Conservation (phyloP, 2,797 vertebrate species). For the Iguana delicatissima region DNA sequence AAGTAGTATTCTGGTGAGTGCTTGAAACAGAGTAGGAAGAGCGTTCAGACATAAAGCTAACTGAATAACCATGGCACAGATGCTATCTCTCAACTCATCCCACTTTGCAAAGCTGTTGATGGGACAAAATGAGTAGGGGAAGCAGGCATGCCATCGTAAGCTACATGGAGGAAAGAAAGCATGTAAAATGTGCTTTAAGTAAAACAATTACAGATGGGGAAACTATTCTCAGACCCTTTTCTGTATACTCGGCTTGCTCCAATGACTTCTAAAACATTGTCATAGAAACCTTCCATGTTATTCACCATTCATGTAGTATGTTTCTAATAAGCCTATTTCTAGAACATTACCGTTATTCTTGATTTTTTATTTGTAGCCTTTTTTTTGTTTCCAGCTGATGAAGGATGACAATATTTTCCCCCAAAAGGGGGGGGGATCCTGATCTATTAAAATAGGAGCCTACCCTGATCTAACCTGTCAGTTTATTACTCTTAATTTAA, state of each 20-base stretch:
- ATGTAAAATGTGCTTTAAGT: not conserved
- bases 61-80: not conserved
- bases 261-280: not conserved
- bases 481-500: conserved; percentile 19
- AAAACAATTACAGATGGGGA: not conserved
- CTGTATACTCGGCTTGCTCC: not conserved
- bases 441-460: not conserved
- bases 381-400: not conserved
- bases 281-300: not conserved
- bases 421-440: not conserved
- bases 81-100: not conserved
- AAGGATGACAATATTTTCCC: not conserved
- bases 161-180: not conserved
- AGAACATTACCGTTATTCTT: not conserved
- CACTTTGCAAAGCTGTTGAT: not conserved
- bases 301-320: not conserved
- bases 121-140: not conserved
- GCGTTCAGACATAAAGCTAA: not conserved
- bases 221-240: not conserved
- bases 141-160: not conserved
- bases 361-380: not conserved
- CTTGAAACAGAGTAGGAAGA: not conserved
- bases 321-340: not conserved
- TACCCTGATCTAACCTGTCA: not conserved
- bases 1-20: not conserved